phyloP scores from a whole-genome alignment of 37 sponge, comb jelly and placozoan species.

The Petrosia ficiformis region DNA sequence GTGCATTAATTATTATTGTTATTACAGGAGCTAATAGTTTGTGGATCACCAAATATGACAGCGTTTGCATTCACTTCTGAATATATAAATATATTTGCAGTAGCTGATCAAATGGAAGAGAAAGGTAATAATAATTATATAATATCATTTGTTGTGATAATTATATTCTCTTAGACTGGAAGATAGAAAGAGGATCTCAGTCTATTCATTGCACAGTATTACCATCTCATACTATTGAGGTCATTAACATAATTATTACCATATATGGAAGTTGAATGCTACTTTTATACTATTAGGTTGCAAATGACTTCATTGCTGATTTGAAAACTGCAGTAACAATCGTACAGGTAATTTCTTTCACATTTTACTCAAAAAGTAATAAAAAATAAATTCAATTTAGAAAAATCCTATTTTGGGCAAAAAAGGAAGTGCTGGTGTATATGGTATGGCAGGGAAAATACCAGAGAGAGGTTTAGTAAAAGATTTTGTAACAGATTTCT shows the following conservation, averaged over 20 bases:
- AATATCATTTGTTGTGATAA: neutral
- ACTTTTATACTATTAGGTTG: too few species aligned
- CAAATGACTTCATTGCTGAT: constrained; percentile 38
- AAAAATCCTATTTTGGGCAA: constrained; percentile 44
- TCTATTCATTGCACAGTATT: constrained; percentile 70
- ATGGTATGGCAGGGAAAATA: constrained; percentile 84
- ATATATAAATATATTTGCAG: constrained; percentile 55
- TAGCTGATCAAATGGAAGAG: constrained; percentile 79
- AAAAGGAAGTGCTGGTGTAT: constrained; percentile 77
- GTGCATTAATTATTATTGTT: neutral
- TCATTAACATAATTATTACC: too few species aligned
- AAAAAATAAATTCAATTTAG: constrained; percentile 13
- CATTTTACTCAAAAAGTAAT: neutral
- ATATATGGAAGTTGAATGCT: too few species aligned
- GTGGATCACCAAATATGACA: constrained; percentile 68
- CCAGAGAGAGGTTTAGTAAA: constrained; percentile 71
- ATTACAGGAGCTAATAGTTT: constrained; percentile 54
- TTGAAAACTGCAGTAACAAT: constrained; percentile 40
- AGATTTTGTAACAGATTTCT: constrained; percentile 73
- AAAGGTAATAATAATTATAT: constrained; percentile 33
- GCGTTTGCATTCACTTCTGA: constrained; percentile 60
- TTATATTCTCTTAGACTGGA: constrained; percentile 53
- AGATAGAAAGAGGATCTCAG: constrained; percentile 63
- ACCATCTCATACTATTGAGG: constrained; percentile 68
- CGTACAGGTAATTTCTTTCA: constrained; percentile 48